Evolutionary conservation across 1,140 invertebrate genomes (phyloP), one percentile per base, ranked within the genome.

Genomic region (Drosophila kanapiae): DNA sequence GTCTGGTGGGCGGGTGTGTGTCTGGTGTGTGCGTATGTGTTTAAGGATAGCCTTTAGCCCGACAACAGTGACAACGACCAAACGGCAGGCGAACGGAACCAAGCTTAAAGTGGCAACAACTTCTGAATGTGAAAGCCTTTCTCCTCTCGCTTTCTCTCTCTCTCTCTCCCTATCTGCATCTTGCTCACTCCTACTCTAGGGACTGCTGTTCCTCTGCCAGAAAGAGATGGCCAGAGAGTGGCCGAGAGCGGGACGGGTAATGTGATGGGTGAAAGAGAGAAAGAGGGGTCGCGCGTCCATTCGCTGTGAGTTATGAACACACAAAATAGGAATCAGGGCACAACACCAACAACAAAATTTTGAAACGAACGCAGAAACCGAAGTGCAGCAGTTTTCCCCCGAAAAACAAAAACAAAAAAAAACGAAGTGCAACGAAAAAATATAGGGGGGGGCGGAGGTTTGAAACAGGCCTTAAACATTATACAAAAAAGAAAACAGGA

Each of bases 81-180:
- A 65, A 53, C 60, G 60, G 54, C 23, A 23, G 23, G 23, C 23
- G 23, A 23, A 23, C 62, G 62, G 51, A 35, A 69, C 47, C 61
- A 54, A 54, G 68, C 62, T 68, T 70, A 68, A 70, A 70, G 67
- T 70, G 63, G 38, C 62, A 70, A 45, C 62, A 61, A 62, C 56
- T 64, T 70, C 48, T 49, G 38, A 45, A 54, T 68, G 62, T 42
- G 37, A 70, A 63, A 49, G 57, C 62, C 67, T 67, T 69, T 69
- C 37, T 67, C 47, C 27, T 45, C 62, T 53, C 47, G 13, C 57
- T 40, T 33, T 51, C 29, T 13, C 45, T 43, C 60, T 18, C 61
- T 42, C 45, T 13, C 45, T 51, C 60, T 18, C 61, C 35, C 45
- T 51, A 14, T 42, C 43, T 31, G 23, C 23, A 1, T 23, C 23